phyloP scores from a whole-genome alignment of 2,888 invertebrate genomes.

The Tholera decimalis region DNA sequence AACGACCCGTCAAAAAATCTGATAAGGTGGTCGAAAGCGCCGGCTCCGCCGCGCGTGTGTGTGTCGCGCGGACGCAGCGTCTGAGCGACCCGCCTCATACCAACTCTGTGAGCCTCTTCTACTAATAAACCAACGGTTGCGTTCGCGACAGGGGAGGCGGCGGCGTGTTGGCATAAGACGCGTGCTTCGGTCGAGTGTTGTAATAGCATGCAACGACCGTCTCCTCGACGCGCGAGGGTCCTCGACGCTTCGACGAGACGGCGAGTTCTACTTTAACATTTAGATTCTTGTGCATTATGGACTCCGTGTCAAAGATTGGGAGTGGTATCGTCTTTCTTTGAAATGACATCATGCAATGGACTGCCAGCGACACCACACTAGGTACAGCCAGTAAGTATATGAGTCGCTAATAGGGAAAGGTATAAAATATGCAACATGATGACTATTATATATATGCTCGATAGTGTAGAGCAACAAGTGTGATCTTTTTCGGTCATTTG shows the following conservation, averaged over 20 bases:
- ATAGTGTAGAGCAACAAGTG: constrained; percentile 85
- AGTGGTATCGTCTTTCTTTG: constrained; percentile 79
- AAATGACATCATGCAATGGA: constrained; percentile 88
- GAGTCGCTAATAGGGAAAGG: constrained; percentile 90
- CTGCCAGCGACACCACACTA: constrained; percentile 85
- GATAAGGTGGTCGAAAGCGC: constrained; percentile 83
- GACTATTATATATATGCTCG: constrained; percentile 83
- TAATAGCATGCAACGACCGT: constrained; percentile 84
- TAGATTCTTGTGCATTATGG: constrained; percentile 82
- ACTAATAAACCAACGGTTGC: constrained; percentile 33
- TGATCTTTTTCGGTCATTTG: constrained; percentile 75
- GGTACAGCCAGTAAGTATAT: constrained; percentile 83
- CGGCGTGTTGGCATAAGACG: constrained; percentile 74
- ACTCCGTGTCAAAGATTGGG: constrained; percentile 81
- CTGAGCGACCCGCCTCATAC: constrained; percentile 75
- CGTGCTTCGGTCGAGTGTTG: constrained; percentile 79
- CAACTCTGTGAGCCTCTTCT: constrained; percentile 66
- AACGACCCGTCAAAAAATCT: constrained; percentile 70
- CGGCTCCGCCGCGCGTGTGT: constrained; percentile 90
- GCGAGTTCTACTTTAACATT: constrained; percentile 80
- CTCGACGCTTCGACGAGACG: constrained; percentile 73
- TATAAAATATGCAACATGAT: constrained; percentile 91
- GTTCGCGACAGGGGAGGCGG: constrained; percentile 16
- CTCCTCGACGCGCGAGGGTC: constrained; percentile 72
- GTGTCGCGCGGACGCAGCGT: constrained; percentile 83